Evolutionary conservation across 2,797 vertebrate species (phyloP).

Genomic region (Tinamus major): DNA sequence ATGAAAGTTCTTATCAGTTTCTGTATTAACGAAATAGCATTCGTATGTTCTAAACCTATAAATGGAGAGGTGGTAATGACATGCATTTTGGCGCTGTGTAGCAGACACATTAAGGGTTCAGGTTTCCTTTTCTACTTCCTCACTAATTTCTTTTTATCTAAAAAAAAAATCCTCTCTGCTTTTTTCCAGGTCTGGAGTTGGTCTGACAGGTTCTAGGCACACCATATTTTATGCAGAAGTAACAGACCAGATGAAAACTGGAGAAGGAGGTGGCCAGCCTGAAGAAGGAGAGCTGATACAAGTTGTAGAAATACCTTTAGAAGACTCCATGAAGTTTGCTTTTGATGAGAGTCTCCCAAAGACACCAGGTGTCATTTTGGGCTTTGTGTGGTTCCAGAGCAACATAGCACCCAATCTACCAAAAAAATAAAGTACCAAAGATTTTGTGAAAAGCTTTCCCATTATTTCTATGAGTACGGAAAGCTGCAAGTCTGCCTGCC

Average conservation of each 20-base stretch:
- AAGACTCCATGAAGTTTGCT: slow-evolving; percentile 88
- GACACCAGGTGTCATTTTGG: slow-evolving; percentile 92
- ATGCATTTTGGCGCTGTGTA: neutral
- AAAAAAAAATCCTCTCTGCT: neutral
- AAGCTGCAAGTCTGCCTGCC: neutral
- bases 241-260: slow-evolving; percentile 86
- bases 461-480: neutral
- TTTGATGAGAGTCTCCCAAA: slow-evolving; percentile 88
- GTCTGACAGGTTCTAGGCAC: slow-evolving; percentile 89
- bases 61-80: neutral
- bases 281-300: slow-evolving; percentile 93
- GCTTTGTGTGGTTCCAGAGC: slow-evolving; percentile 93
- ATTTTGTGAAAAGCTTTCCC: neutral
- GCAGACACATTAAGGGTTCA: neutral
- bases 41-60: neutral
- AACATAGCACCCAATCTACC: slow-evolving; percentile 83
- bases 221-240: slow-evolving; percentile 95
- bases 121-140: neutral
- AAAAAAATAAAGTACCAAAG: neutral
- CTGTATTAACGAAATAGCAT: neutral
- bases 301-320: slow-evolving; percentile 90
- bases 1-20: neutral
- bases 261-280: slow-evolving; percentile 87
- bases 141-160: neutral
- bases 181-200: slow-evolving; percentile 88